A percentile compares a stretch with the other conserved stretches of the same genome.
phyloP scores from a whole-genome alignment of 2,797 vertebrate species.

The Ficedula albicollis region DNA sequence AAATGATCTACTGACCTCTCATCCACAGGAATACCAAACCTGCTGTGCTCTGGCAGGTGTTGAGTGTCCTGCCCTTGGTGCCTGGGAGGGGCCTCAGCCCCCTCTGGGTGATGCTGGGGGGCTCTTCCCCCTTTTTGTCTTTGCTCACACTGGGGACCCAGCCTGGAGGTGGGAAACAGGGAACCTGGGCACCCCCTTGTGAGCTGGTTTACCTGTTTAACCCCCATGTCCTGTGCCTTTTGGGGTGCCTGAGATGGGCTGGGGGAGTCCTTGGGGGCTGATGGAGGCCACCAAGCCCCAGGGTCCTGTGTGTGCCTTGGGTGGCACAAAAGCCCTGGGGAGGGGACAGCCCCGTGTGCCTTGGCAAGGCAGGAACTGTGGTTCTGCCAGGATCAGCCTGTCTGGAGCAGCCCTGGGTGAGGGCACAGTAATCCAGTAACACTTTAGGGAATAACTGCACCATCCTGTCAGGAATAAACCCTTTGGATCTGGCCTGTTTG shows the following conservation, averaged over 20 bases:
- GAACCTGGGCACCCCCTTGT: fast-evolving
- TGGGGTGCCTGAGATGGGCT: neutral
- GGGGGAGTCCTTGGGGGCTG: neutral
- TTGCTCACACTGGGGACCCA: neutral
- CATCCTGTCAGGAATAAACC: slow-evolving; percentile 8
- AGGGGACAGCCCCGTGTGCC: neutral
- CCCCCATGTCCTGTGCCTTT: neutral
- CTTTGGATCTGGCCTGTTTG: neutral
- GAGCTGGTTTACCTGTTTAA: neutral
- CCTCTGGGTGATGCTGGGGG: neutral
- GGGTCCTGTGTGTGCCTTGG: fast-evolving
- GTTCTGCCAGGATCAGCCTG: neutral
- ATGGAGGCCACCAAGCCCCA: neutral
- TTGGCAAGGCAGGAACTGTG: fast-evolving
- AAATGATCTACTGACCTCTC: neutral
- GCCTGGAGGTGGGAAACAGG: neutral
- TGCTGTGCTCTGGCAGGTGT: neutral
- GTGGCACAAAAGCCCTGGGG: neutral
- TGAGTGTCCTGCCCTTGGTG: neutral
- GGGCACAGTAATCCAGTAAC: neutral
- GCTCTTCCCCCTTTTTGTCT: neutral
- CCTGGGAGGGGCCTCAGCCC: neutral
- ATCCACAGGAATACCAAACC: neutral
- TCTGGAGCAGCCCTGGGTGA: neutral
- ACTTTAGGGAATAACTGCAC: fast-evolving